Evolutionary conservation across 92 coral and sea anemone genomes (phyloP).

Genomic region (Anthopleura xanthogrammica): DNA sequence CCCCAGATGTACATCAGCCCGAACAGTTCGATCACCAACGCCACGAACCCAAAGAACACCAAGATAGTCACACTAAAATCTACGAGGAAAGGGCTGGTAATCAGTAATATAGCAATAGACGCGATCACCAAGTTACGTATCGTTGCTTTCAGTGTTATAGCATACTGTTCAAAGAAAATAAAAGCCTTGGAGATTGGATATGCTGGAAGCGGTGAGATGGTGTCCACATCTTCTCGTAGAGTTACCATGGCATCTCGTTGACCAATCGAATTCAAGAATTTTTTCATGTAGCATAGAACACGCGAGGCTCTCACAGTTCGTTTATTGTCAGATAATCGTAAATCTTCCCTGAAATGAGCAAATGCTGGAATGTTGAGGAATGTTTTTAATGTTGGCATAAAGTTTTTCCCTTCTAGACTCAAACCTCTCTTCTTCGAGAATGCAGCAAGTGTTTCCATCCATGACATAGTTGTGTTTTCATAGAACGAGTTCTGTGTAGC

Average conservation of each 20-base stretch:
- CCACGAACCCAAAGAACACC: slow-evolving; percentile 69
- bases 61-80: slow-evolving; percentile 52
- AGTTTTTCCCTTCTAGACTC: slow-evolving; percentile 10
- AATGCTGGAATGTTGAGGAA: slow-evolving; percentile 30
- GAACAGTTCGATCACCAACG: slow-evolving; percentile 81
- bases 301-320: slow-evolving; percentile 61
- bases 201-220: slow-evolving; percentile 55
- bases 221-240: slow-evolving; percentile 50
- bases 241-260: slow-evolving; percentile 47
- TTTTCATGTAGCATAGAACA: slow-evolving; percentile 53
- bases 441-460: slow-evolving; percentile 39
- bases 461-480: slow-evolving; percentile 38
- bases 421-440: slow-evolving; percentile 4
- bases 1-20: slow-evolving; percentile 89
- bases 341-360: slow-evolving; percentile 53
- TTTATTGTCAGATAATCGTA: slow-evolving; percentile 52
- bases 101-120: slow-evolving; percentile 54
- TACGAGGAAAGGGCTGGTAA: slow-evolving; percentile 71
- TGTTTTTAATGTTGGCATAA: slow-evolving; percentile 25
- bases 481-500: slow-evolving; percentile 53
- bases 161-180: slow-evolving; percentile 76
- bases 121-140: slow-evolving; percentile 71
- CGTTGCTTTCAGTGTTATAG: slow-evolving; percentile 57
- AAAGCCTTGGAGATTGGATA: slow-evolving; percentile 58
- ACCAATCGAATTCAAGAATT: slow-evolving; percentile 30